Evolutionary conservation across 2,888 invertebrate genomes (phyloP), one percentile per base, ranked within the genome.

Genomic region (Eilema sororculum): DNA sequence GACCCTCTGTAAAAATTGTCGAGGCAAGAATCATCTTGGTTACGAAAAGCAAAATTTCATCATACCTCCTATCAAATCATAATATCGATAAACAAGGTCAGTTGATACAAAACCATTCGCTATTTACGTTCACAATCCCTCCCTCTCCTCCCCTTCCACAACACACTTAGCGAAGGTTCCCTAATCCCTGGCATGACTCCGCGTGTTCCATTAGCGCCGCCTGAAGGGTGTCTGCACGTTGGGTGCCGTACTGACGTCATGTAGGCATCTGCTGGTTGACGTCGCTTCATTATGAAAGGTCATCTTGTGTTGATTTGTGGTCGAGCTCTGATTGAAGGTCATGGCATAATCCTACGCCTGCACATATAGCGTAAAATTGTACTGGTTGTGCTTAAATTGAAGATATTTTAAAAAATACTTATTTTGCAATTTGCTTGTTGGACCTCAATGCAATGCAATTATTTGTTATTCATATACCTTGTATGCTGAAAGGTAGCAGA

Each of bases 261-360:
- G 25, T 52, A 65, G 69, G 33, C 30, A 33, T 60, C 28, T 64
- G 59, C 24, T 28, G 24, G 59, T 65, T 24, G 65, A 65, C 65
- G 46, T 59, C 33, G 60, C 52, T 52, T 69, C 41, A 65, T 65
- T 69, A 68, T 33, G 16, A 22, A 28, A 28, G 41, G 56, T 22
- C 33, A 30, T 37, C 10, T 30, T 52, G 52, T 62, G 56, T 61
- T n/a, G 60, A 4, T 12, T 62, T 37, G 5, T 33, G 24, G 10
- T 65, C 37, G 9, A 24, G 65, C 41, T 46, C n/a, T 25, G 24
- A 37, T 33, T 22, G 6, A 33, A 8, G 33, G 33, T 33, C 9
- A 33, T 8, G 33, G 33, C 8, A 33, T 8, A 33, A 33, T 8
- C 1, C 33, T 33, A 33, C 33, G 33, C 33, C 33, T 33, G 33